Evolutionary conservation across 2,888 invertebrate genomes (phyloP).

Genomic region (Tipula vernalis): DNA sequence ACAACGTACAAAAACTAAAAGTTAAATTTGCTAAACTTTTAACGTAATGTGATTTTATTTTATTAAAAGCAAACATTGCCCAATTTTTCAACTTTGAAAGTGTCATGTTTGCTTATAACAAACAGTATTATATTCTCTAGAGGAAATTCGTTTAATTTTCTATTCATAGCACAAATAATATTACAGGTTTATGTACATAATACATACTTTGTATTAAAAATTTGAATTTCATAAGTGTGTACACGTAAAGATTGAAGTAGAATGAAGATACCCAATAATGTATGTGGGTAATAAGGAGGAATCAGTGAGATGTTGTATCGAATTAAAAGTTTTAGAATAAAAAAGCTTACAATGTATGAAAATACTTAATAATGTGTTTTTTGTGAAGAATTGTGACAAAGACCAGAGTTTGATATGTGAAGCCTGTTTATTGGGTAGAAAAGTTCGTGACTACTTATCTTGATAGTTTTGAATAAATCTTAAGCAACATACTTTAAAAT

Average conservation of each 20-base stretch:
- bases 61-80: neutral
- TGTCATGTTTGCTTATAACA: neutral
- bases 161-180: neutral
- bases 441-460: neutral
- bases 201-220: neutral
- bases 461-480: neutral
- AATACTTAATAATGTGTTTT: too few species aligned
- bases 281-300: neutral
- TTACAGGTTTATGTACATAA: neutral
- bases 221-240: neutral
- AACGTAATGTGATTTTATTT: neutral
- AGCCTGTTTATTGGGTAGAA: neutral
- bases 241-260: neutral
- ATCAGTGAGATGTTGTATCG: neutral
- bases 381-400: too few species aligned
- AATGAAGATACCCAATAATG: neutral
- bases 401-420: neutral
- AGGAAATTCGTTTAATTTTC: neutral
- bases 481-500: neutral
- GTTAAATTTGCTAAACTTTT: neutral
- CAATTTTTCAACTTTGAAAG: neutral
- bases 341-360: neutral
- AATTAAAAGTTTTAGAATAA: neutral
- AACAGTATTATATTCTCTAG: neutral
- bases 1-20: neutral